phyloP scores from a whole-genome alignment of 2,888 invertebrate genomes.

The Venustoraphidia nigricollis region DNA sequence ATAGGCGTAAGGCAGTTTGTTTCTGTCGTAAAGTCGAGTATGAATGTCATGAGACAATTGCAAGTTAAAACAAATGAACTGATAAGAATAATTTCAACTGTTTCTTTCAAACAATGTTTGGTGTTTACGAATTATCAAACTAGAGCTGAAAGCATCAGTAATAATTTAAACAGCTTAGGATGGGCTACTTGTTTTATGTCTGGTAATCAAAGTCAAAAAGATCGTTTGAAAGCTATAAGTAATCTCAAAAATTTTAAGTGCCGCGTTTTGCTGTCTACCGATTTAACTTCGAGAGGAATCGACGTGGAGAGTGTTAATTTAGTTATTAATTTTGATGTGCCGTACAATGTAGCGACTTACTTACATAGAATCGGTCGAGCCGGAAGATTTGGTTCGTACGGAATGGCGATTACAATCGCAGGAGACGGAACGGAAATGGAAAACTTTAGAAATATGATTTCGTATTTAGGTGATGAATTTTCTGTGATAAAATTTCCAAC shows the following conservation, averaged over 20 bases:
- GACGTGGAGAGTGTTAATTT: constrained; percentile 88
- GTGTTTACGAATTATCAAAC: constrained; percentile 82
- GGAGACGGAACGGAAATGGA: constrained; percentile 45
- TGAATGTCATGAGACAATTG: constrained; percentile 49
- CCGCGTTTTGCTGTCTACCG: constrained; percentile 79
- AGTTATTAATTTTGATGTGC: constrained; percentile 83
- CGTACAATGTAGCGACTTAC: constrained; percentile 66
- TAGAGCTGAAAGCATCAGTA: constrained; percentile 65
- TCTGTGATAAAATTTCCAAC: constrained; percentile 31
- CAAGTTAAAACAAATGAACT: constrained; percentile 48
- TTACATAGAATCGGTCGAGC: constrained; percentile 92
- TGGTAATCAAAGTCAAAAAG: constrained; percentile 63
- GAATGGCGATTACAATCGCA: constrained; percentile 61
- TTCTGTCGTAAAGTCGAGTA: constrained; percentile 39
- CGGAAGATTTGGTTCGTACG: constrained; percentile 82
- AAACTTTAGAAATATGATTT: constrained; percentile 39
- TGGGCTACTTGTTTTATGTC: constrained; percentile 67
- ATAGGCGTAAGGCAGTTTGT: constrained; percentile 71
- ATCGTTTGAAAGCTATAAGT: constrained; percentile 59
- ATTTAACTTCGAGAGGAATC: constrained; percentile 82
- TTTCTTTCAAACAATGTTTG: constrained; percentile 78
- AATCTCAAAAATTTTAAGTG: constrained; percentile 67
- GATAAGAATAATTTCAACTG: constrained; percentile 46
- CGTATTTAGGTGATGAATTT: constrained; percentile 37
- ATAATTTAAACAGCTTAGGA: constrained; percentile 51